Evolutionary conservation across 2,113 vertebrate species (phyloP).

Genomic region (Sander vitreus): DNA sequence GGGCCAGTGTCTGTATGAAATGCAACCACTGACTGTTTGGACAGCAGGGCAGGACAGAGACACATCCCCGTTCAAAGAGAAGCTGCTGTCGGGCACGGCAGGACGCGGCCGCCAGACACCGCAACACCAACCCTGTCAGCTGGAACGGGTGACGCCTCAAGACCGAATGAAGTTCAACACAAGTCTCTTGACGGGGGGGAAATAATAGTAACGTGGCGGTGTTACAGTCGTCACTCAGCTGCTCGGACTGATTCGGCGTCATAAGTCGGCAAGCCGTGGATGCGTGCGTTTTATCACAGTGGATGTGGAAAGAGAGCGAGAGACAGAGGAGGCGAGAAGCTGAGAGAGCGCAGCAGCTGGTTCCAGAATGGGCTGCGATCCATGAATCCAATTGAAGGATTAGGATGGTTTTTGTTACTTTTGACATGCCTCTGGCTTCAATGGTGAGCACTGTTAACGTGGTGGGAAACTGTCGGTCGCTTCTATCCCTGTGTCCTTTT

Average conservation of each 20-base stretch:
- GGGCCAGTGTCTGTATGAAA: slow-evolving; percentile 73
- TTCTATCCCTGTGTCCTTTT: slow-evolving; percentile 24
- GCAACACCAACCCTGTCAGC: slow-evolving; percentile 35
- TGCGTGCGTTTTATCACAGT: slow-evolving; percentile 9
- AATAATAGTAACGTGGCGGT: background rate
- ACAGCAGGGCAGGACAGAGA: slow-evolving; percentile 54
- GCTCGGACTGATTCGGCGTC: background rate
- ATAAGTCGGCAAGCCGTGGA: background rate
- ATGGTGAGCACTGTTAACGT: slow-evolving; percentile 79
- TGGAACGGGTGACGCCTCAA: slow-evolving; percentile 16
- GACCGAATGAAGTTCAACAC: slow-evolving; percentile 7
- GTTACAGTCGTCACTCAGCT: background rate
- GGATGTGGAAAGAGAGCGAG: slow-evolving; percentile 7
- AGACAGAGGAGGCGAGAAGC: slow-evolving; percentile 30
- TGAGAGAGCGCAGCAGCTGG: slow-evolving; percentile 69
- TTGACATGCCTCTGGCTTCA: slow-evolving; percentile 84
- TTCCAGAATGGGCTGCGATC: slow-evolving; percentile 68
- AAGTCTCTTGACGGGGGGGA: background rate
- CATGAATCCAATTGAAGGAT: slow-evolving; percentile 71
- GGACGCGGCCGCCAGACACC: slow-evolving; percentile 28
- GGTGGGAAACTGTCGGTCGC: slow-evolving; percentile 41
- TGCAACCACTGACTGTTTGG: slow-evolving; percentile 66
- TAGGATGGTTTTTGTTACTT: slow-evolving; percentile 85
- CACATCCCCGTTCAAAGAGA: slow-evolving; percentile 49
- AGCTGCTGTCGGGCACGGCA: slow-evolving; percentile 14